Percentiles rank a stretch among this genome's conserved stretches.
phyloP scores from a whole-genome alignment of 2,113 vertebrate genomes.

The Agelaius phoeniceus region DNA sequence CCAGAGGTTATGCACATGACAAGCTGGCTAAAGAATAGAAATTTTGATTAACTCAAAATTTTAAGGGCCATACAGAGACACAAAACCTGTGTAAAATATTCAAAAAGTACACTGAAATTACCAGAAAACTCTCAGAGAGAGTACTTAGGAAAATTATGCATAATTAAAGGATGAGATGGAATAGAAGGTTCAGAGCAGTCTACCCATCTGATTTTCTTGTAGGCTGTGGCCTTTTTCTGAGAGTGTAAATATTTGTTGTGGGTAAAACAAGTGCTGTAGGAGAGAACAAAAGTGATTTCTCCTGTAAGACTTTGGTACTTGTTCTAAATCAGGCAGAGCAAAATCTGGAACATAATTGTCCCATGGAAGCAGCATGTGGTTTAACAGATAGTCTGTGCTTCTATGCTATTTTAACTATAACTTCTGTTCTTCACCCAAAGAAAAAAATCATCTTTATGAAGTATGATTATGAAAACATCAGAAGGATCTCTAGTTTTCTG shows the following conservation, averaged over 20 bases:
- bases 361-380: neutral
- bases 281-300: neutral
- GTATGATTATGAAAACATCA: neutral
- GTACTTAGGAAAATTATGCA: neutral
- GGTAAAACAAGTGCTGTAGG: neutral
- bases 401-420: neutral
- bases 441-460: neutral
- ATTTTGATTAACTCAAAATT: neutral
- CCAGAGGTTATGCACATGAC: neutral
- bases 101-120: neutral
- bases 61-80: neutral
- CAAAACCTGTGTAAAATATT: neutral
- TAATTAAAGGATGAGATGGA: neutral
- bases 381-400: neutral
- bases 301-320: neutral
- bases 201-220: neutral
- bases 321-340: neutral
- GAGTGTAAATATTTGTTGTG: neutral
- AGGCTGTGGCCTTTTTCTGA: neutral
- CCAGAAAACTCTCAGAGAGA: neutral
- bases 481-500: neutral
- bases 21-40: neutral
- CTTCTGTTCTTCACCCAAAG: neutral
- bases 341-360: neutral
- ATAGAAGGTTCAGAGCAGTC: neutral